A percentile compares a stretch with the other conserved stretches of the same genome.
Evolutionary conservation across 2,888 invertebrate genomes (phyloP).

Genomic region (Archips xylosteana): DNA sequence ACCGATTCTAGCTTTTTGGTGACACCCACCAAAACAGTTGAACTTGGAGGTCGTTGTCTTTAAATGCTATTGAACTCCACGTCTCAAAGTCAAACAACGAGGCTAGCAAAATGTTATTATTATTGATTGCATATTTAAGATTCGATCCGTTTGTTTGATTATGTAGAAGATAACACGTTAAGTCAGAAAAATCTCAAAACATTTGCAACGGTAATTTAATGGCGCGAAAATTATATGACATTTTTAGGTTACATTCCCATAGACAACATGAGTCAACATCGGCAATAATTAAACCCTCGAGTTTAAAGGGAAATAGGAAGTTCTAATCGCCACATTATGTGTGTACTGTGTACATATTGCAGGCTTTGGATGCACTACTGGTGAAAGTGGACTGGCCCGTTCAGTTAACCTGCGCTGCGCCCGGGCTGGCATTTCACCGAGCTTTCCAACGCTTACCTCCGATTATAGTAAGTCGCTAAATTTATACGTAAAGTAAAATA

Average conservation of each 20-base stretch:
- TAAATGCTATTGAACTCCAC: slow-evolving; percentile 41
- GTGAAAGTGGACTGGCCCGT: slow-evolving; percentile 74
- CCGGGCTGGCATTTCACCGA: slow-evolving; percentile 62
- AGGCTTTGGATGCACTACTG: slow-evolving; percentile 43
- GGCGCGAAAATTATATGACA: neutral
- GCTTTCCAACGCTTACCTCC: slow-evolving; percentile 64
- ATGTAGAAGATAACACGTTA: slow-evolving; percentile 20
- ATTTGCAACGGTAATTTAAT: slow-evolving; percentile 2
- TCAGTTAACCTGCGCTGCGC: slow-evolving; percentile 54
- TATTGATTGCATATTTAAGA: slow-evolving; percentile 35
- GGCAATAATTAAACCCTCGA: neutral
- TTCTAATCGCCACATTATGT: neutral
- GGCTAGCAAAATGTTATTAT: slow-evolving; percentile 30
- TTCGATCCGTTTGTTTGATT: slow-evolving; percentile 27
- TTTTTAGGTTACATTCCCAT: neutral
- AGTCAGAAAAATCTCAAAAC: slow-evolving; percentile 2
- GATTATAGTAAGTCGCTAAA: slow-evolving; percentile 31
- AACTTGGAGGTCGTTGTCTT: slow-evolving; percentile 41
- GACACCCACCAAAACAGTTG: slow-evolving; percentile 34
- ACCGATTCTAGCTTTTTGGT: slow-evolving; percentile 31
- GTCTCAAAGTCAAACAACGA: slow-evolving; percentile 41
- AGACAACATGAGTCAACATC: neutral
- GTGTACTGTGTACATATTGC: slow-evolving; percentile 14
- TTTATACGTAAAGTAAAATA: slow-evolving; percentile 17
- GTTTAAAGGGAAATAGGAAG: neutral